Conservation (phyloP, 2,888 invertebrate species). For the Cerastis rubricosa region DNA sequence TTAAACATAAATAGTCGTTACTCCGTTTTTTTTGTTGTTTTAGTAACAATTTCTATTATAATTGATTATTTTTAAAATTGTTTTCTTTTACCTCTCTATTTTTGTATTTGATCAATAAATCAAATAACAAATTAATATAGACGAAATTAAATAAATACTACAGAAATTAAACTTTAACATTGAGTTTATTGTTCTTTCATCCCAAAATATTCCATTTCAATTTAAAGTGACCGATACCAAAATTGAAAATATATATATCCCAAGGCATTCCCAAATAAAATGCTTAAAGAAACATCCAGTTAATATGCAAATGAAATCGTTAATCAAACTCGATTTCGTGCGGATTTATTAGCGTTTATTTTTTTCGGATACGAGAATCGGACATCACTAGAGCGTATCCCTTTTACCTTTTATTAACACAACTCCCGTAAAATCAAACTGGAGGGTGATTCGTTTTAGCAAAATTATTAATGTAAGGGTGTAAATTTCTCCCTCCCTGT, state of each 20-base stretch:
- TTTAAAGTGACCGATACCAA: constrained; percentile 30
- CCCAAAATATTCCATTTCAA: constrained; percentile 22
- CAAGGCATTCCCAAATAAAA: constrained; percentile 32
- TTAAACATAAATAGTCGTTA: not conserved
- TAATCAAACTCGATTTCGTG: constrained; percentile 53
- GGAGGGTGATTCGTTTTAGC: constrained; percentile 67
- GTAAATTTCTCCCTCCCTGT: constrained; percentile 47
- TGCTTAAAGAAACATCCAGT: constrained; percentile 53
- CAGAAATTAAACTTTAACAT: not conserved
- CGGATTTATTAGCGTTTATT: constrained; percentile 39
- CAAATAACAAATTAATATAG: not conserved
- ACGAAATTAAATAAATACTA: not conserved
- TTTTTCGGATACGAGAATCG: constrained; percentile 46
- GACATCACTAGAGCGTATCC: constrained; percentile 64
- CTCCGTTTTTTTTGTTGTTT: not conserved
- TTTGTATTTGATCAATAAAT: not conserved
- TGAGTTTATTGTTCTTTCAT: constrained; percentile 6
- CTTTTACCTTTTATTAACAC: constrained; percentile 72
- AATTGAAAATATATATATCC: constrained; percentile 42
- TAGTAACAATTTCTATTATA: not conserved
- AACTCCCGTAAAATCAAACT: constrained; percentile 71
- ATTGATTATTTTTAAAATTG: no score
- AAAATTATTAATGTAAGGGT: constrained; percentile 74
- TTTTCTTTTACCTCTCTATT: not conserved
- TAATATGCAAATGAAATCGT: constrained; percentile 62